Conservation (phyloP, 1,140 invertebrate species). For the Apis dorsata region DNA sequence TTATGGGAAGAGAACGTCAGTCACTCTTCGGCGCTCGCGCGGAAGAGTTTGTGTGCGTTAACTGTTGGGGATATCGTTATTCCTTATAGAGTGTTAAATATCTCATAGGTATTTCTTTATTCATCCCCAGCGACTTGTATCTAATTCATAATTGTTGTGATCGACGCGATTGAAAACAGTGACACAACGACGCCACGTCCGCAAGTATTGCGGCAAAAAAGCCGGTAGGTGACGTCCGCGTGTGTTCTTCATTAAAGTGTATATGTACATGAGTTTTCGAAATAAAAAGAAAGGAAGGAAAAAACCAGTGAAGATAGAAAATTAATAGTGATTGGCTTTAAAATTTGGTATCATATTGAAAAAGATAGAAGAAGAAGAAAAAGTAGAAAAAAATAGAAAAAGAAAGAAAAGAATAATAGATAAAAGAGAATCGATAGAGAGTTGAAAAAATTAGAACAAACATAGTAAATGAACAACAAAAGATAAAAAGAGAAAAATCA, state of each 20-base stretch:
- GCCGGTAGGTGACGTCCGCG: conserved; percentile 52
- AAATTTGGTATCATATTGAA: not conserved
- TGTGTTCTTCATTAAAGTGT: conserved; percentile 36
- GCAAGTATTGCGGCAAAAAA: conserved; percentile 48
- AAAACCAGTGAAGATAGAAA: not conserved
- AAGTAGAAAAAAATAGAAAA: not conserved
- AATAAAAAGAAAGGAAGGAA: conserved; percentile 6
- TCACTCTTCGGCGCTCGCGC: conserved; percentile 78
- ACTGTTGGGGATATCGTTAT: conserved; percentile 57
- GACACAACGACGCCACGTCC: conserved; percentile 9
- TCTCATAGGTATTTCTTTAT: conserved; percentile 49
- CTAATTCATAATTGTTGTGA: conserved; percentile 2
- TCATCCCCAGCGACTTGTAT: conserved; percentile 24
- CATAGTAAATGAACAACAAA: not conserved
- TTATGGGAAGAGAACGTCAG: conserved; percentile 71
- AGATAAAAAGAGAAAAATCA: conserved; percentile 4
- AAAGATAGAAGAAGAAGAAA: not conserved
- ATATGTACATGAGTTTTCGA: conserved; percentile 9
- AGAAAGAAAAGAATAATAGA: conserved; percentile 3
- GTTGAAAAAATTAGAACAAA: not conserved
- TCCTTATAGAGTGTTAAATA: conserved; percentile 50
- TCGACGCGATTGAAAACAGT: conserved; percentile 8
- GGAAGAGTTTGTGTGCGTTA: conserved; percentile 70
- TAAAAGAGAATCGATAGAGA: not conserved
- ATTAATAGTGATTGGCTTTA: not conserved